phyloP scores from a whole-genome alignment of 2,888 invertebrate genomes.

The Ypsolopha scabrella region DNA sequence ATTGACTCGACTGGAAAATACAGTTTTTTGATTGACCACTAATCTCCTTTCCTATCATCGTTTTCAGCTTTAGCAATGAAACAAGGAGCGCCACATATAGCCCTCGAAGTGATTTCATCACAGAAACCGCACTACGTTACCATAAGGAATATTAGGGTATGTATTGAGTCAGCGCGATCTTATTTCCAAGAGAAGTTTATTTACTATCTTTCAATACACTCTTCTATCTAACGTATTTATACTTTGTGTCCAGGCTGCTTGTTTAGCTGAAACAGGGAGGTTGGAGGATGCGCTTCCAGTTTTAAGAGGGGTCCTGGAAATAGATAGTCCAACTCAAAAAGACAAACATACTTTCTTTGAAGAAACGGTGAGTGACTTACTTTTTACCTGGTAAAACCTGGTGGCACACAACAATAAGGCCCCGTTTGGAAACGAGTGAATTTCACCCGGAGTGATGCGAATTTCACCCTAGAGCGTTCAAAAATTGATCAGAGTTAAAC shows the following conservation, averaged over 20 bases:
- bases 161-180: neutral
- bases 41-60: conserved; percentile 1
- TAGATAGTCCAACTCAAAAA: conserved; percentile 58
- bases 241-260: conserved; percentile 38
- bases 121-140: conserved; percentile 74
- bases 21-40: neutral
- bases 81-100: conserved; percentile 75
- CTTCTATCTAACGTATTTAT: neutral
- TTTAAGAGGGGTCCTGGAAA: conserved; percentile 66
- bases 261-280: conserved; percentile 70
- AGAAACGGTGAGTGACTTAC: conserved; percentile 66
- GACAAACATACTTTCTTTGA: conserved; percentile 71
- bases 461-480: too few species aligned
- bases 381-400: too few species aligned
- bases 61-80: conserved; percentile 73
- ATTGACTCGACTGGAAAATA: neutral
- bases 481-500: too few species aligned
- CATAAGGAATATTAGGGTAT: conserved; percentile 76
- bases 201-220: too few species aligned
- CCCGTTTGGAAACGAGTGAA: too few species aligned
- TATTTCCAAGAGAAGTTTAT: too few species aligned
- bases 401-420: too few species aligned
- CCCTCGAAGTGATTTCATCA: conserved; percentile 74
- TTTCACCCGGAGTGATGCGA: too few species aligned
- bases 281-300: conserved; percentile 74